Evolutionary conservation across 2,888 invertebrate species (phyloP), one percentile per base, ranked within the genome.

Genomic region (Tortrix viridana): DNA sequence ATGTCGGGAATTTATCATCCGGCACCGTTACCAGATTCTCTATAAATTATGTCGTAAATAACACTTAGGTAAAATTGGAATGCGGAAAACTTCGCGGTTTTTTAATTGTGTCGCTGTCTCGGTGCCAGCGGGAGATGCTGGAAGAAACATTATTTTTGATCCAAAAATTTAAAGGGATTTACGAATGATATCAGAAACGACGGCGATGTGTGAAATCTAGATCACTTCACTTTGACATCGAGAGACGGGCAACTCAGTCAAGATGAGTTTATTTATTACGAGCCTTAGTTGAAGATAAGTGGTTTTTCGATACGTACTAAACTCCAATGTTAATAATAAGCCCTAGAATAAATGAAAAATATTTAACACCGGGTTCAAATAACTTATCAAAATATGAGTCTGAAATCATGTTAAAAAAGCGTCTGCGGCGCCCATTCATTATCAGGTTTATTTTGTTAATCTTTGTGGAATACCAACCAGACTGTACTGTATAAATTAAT

Each of bases 401-500:
- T 32, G 32, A 12, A 32, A 32, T 32, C 3, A 32, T 32, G 12
- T 32, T 32, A 32, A n/a, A n/a, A n/a, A n/a, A 32, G 32, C 32
- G 32, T 32, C 12, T 9, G 32, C 12, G 32, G 32, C 32, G 1
- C 22, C 22, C 48, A 48, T 56, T 49, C 55, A 50, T 44, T 50
- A 37, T 44, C 37, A 55, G 22, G 49, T 44, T 60, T 56, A 61
- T 50, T 50, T 43, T 56, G 43, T 55, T 48, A 61, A 61, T 56
- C 49, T 49, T 50, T 38, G 46, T 57, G 50, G 20, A 50, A 57
- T 57, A 57, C 46, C 49, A 62, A 57, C 62, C 41, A 62, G 62
- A 46, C 38, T 20, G 46, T 52, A 46, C 52, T 47, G 62, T 46
- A 62, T 62, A 57, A 57, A 62, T 62, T 61, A 56, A 61, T 56